These are phyloP conservation scores for Bombyx mandarina DNA, from an alignment of 1,140 invertebrate genomes.

Conservation along the genomic window DNA sequence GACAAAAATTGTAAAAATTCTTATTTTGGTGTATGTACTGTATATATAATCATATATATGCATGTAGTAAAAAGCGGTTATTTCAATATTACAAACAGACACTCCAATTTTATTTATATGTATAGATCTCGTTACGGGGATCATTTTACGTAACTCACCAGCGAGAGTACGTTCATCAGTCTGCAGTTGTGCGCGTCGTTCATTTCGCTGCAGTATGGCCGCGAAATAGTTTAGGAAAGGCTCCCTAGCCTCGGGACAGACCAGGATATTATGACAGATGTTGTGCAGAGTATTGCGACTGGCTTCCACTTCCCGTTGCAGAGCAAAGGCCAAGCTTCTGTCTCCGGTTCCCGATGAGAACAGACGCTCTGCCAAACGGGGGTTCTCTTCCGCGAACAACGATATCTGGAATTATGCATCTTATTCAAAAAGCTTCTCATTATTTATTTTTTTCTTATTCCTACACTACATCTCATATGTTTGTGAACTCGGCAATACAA, in stretches of 20 bases:
- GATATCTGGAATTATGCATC: conserved; percentile 73
- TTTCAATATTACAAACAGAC: too few species aligned
- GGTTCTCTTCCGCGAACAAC: conserved; percentile 93
- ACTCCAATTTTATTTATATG: too few species aligned
- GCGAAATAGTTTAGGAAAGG: conserved; percentile 84
- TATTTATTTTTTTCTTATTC: too few species aligned
- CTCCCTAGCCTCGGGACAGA: conserved; percentile 83
- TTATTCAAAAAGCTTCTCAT: too few species aligned
- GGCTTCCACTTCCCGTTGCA: conserved; percentile 81
- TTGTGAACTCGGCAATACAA: too few species aligned
- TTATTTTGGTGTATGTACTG: too few species aligned
- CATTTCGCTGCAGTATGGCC: conserved; percentile 82
- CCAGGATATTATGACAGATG: conserved; percentile 87
- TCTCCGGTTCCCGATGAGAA: conserved; percentile 48
- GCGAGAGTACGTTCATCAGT: conserved; percentile 88
- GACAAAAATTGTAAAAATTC: too few species aligned
- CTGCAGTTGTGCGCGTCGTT: conserved; percentile 90
- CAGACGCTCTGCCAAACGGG: conserved; percentile 77
- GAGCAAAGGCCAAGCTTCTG: conserved; percentile 72
- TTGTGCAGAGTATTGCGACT: conserved; percentile 81
- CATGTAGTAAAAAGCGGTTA: too few species aligned
- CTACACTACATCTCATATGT: too few species aligned
- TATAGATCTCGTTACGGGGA: too few species aligned
- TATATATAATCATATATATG: too few species aligned
- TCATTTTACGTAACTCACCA: conserved; percentile 42